phyloP scores from a whole-genome alignment of 1,140 invertebrate species.

The Amyelois transitella region DNA sequence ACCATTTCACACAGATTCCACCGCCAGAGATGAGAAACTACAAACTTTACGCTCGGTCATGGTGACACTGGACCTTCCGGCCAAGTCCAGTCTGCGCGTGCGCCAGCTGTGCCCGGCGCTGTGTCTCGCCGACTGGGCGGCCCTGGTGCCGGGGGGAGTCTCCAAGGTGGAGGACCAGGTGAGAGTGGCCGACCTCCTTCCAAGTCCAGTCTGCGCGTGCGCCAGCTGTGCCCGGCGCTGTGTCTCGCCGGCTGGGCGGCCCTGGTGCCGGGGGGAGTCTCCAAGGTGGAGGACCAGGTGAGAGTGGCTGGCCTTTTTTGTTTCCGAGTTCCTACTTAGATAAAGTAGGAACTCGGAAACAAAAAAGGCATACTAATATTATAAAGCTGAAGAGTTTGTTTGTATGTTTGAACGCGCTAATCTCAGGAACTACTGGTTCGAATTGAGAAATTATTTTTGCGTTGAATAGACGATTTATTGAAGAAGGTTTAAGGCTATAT shows the following conservation, averaged over 20 bases:
- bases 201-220: constrained; percentile 11
- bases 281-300: constrained; percentile 34
- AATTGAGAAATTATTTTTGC: too few species aligned
- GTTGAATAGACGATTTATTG: too few species aligned
- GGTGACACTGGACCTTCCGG: constrained; percentile 2
- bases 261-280: constrained; percentile 13
- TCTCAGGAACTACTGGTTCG: too few species aligned
- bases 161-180: constrained; percentile 35
- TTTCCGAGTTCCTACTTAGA: too few species aligned
- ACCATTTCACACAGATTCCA: background rate
- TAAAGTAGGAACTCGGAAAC: too few species aligned
- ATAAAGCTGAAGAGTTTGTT: too few species aligned
- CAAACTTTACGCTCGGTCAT: constrained; percentile 5
- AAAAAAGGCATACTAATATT: too few species aligned
- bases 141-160: constrained; percentile 13
- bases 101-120: constrained; percentile 32
- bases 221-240: constrained; percentile 32
- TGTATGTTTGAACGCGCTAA: too few species aligned
- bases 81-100: constrained; percentile 9
- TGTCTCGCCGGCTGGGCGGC: constrained; percentile 8
- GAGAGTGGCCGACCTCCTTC: background rate
- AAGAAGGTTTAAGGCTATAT: too few species aligned
- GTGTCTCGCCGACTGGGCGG: constrained; percentile 7
- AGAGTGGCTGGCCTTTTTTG: background rate
- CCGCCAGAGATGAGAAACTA: background rate